phyloP scores from a whole-genome alignment of 2,797 vertebrate genomes.

The Hydrolagus colliei region DNA sequence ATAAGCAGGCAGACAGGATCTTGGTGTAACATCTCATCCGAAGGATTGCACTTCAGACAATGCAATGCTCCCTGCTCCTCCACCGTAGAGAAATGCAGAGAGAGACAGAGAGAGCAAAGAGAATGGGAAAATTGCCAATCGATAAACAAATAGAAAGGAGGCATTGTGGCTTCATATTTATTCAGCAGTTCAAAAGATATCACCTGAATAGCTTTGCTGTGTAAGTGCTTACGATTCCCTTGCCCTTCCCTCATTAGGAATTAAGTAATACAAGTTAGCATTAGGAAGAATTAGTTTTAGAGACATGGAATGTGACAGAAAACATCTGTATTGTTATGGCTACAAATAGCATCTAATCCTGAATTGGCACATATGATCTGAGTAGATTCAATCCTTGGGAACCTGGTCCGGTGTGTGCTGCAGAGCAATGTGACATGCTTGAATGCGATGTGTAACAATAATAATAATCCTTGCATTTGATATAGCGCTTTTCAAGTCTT shows the following conservation, averaged over 20 bases:
- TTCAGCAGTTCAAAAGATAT: neutral
- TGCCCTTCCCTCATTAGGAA: conserved; percentile 11
- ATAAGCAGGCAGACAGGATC: too few species aligned
- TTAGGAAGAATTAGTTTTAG: neutral
- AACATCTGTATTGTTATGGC: neutral
- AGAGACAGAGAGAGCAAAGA: neutral
- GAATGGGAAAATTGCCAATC: neutral
- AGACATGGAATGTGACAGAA: neutral
- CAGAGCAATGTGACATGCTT: neutral
- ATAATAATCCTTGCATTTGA: too few species aligned
- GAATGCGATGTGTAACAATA: neutral
- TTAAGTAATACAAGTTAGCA: neutral
- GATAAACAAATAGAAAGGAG: neutral
- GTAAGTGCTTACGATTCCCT: neutral
- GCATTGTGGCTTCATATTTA: neutral
- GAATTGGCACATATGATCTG: neutral
- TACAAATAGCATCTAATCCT: neutral
- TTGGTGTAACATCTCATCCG: too few species aligned
- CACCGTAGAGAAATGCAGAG: too few species aligned
- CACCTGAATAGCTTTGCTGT: neutral
- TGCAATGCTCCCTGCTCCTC: too few species aligned
- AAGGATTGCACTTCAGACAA: too few species aligned
- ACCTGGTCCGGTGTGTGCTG: neutral
- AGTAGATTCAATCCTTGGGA: neutral
- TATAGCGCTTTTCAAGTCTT: too few species aligned